A percentile compares a stretch with the other conserved stretches of the same genome.
These are phyloP conservation scores for Agriopis aurantiaria DNA, from an alignment of 2,888 invertebrate species.

Conservation along the genomic window DNA sequence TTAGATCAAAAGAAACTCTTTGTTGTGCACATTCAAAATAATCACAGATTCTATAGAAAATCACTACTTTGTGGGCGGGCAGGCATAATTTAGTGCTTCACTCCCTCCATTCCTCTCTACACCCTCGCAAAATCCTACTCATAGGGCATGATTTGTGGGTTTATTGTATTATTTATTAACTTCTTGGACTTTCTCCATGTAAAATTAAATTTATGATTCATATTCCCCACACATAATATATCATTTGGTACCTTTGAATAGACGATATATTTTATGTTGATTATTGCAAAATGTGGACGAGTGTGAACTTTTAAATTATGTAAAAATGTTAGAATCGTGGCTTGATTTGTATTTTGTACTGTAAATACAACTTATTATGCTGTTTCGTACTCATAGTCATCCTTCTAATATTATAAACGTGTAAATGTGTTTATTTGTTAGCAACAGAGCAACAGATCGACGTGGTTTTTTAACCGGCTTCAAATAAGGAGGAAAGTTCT, in stretches of 20 bases:
- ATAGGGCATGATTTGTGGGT: slow-evolving; percentile 21
- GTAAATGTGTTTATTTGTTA: too few species aligned
- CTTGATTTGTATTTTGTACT: too few species aligned
- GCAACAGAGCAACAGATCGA: too few species aligned
- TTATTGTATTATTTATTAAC: slow-evolving; percentile 20
- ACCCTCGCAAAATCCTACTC: slow-evolving; percentile 9
- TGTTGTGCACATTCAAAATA: too few species aligned
- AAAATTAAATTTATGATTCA: slow-evolving; percentile 14
- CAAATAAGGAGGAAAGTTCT: too few species aligned
- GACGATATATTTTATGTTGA: background rate
- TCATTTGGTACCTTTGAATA: slow-evolving; percentile 4
- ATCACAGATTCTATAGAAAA: too few species aligned
- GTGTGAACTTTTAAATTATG: background rate
- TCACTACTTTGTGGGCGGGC: background rate
- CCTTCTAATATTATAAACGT: too few species aligned
- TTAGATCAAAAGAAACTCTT: too few species aligned
- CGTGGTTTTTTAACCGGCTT: too few species aligned
- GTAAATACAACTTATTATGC: too few species aligned
- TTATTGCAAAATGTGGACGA: background rate
- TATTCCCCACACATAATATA: slow-evolving; percentile 5
- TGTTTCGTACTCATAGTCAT: too few species aligned
- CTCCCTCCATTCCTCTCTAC: background rate
- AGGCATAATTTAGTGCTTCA: background rate
- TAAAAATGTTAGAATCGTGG: too few species aligned
- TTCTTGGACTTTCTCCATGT: slow-evolving; percentile 22